A percentile compares a stretch with the other conserved stretches of the same genome.
Conservation (phyloP, 2,888 invertebrate genomes). For the Brenthis daphne region DNA sequence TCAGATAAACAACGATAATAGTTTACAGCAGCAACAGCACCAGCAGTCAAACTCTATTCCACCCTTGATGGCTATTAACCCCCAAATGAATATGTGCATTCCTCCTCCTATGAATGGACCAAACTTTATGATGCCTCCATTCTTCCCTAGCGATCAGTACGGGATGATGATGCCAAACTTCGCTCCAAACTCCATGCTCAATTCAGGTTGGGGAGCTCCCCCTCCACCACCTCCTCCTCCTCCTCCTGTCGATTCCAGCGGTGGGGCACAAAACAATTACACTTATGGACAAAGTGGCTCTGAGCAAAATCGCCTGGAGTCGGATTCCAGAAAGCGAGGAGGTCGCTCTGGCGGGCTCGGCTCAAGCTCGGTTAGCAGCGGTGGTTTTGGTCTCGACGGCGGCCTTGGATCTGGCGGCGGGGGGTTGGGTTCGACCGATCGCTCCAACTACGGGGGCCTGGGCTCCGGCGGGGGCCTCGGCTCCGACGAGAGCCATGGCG, state of each 20-base stretch:
- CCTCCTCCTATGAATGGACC: conserved; percentile 64
- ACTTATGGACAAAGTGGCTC: conserved; percentile 64
- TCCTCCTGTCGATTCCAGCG: conserved; percentile 56
- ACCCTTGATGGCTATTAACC: conserved; percentile 68
- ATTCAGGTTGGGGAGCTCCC: conserved; percentile 60
- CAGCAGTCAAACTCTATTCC: conserved; percentile 58
- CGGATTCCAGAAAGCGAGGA: conserved; percentile 76
- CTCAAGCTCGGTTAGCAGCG: conserved; percentile 50
- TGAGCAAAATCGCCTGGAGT: conserved; percentile 70
- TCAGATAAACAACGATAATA: conserved; percentile 37
- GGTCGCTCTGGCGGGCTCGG: conserved; percentile 54
- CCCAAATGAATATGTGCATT: conserved; percentile 71
- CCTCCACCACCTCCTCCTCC: conserved; percentile 73
- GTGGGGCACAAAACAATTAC: conserved; percentile 47
- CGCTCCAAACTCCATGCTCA: conserved; percentile 51
- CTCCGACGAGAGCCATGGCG: conserved; percentile 46
- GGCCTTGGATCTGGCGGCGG: conserved; percentile 44
- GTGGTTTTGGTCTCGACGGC: conserved; percentile 49
- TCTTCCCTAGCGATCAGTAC: conserved; percentile 69
- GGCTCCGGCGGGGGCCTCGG: conserved; percentile 51
- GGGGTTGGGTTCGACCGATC: conserved; percentile 42
- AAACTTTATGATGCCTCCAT: conserved; percentile 67
- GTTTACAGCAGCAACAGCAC: conserved; percentile 43
- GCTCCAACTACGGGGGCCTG: conserved; percentile 43
- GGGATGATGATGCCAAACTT: conserved; percentile 66